A percentile compares a stretch with the other conserved stretches of the same genome.
phyloP scores from a whole-genome alignment of 1,140 invertebrate genomes.

The Aricia agestis region DNA sequence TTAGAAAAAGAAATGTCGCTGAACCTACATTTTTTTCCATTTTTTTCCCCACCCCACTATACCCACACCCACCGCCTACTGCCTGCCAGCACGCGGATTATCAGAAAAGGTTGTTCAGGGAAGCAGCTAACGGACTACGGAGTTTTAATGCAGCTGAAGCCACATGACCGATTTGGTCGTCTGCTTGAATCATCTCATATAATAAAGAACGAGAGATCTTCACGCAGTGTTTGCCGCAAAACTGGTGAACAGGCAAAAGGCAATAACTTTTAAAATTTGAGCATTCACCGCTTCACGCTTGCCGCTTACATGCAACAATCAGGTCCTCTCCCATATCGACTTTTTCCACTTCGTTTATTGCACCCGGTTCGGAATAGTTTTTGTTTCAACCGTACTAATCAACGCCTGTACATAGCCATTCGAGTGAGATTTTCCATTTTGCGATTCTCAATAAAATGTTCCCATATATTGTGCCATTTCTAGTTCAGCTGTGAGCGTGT shows the following conservation, averaged over 20 bases:
- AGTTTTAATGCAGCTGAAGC: no score
- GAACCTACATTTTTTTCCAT: no score
- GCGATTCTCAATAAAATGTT: constrained; percentile 62
- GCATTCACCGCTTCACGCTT: constrained; percentile 62
- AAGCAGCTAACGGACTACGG: no score
- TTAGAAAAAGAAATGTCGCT: no score
- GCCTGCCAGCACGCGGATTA: no score
- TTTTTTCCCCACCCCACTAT: no score
- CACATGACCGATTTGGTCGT: no score
- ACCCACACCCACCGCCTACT: no score
- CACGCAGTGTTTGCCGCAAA: constrained; percentile 29
- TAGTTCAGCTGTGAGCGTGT: constrained; percentile 37
- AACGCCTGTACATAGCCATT: constrained; percentile 61
- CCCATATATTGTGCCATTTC: constrained; percentile 36
- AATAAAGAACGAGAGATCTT: no score
- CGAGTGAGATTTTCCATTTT: constrained; percentile 60
- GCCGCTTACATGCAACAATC: constrained; percentile 66
- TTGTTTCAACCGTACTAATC: constrained; percentile 71
- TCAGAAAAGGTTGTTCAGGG: no score
- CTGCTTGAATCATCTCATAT: no score
- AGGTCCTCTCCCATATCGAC: constrained; percentile 66
- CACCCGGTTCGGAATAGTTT: constrained; percentile 71
- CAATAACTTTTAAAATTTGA: constrained; percentile 63
- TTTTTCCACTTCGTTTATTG: constrained; percentile 72
- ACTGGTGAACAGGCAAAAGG: constrained; percentile 29